A percentile compares a stretch with the other conserved stretches of the same genome.
Conservation (phyloP, 2,797 vertebrate genomes). For the Glyptemys insculpta region DNA sequence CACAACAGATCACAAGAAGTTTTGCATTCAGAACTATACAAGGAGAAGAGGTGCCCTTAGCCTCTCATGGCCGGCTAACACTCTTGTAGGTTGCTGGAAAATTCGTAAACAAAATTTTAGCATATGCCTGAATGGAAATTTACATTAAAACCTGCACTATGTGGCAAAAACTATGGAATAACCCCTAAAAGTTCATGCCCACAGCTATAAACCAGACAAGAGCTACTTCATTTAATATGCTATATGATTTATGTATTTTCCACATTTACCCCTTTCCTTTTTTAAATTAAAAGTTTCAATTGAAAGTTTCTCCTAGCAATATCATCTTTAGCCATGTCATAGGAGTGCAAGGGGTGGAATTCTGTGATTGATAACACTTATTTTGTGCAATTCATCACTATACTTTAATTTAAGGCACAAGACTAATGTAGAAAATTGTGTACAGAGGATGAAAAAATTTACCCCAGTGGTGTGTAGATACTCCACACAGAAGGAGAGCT, state of each 20-base stretch:
- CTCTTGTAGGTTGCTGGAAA: background rate
- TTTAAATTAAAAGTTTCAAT: background rate
- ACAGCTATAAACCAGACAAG: slow-evolving; percentile 38
- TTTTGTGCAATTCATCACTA: background rate
- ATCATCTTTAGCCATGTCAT: background rate
- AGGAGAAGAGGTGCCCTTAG: slow-evolving; percentile 32
- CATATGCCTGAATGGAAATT: background rate
- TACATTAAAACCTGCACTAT: slow-evolving; percentile 5
- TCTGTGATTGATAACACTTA: too few relatives aligned
- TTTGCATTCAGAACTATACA: slow-evolving; percentile 40
- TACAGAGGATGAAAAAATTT: background rate
- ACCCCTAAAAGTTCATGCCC: slow-evolving; percentile 5
- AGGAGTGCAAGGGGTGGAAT: too few relatives aligned
- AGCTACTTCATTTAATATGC: slow-evolving; percentile 18
- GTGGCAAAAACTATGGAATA: slow-evolving; percentile 25
- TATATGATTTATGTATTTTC: slow-evolving; percentile 21
- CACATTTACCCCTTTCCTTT: background rate
- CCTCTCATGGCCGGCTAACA: background rate
- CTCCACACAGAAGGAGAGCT: background rate
- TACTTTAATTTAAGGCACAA: background rate
- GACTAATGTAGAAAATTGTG: background rate
- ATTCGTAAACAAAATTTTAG: background rate
- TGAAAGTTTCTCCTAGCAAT: background rate
- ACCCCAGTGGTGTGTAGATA: background rate
- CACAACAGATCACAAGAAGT: slow-evolving; percentile 45